Evolutionary conservation across 2,113 vertebrate species (phyloP).

Genomic region (Vidua chalybeata): DNA sequence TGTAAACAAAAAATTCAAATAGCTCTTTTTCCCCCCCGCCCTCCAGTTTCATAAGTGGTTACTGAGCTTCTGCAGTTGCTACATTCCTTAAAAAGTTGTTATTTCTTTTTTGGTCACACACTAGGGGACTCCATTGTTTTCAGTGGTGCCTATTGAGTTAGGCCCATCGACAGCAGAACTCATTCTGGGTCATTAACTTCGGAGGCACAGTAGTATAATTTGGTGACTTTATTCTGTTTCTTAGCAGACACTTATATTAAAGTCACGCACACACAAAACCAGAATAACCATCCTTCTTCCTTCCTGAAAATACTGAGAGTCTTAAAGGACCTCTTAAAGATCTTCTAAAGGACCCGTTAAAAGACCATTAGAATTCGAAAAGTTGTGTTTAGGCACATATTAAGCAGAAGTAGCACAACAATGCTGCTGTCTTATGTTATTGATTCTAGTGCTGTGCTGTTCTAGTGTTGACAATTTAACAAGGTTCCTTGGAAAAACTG

Average conservation of each 20-base stretch:
- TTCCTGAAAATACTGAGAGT: background rate
- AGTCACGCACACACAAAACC: background rate
- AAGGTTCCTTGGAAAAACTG: constrained; percentile 30
- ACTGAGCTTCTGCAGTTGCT: constrained; percentile 66
- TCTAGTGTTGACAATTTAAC: constrained; percentile 50
- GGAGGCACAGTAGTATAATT: constrained; percentile 46
- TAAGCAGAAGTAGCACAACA: constrained; percentile 1
- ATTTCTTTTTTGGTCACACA: constrained; percentile 67
- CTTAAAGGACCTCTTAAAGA: background rate
- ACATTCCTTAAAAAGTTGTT: constrained; percentile 64
- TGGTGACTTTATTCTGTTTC: constrained; percentile 36
- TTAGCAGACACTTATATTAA: constrained; percentile 21
- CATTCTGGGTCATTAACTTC: constrained; percentile 56
- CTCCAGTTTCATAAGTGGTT: constrained; percentile 56
- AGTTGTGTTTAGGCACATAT: background rate
- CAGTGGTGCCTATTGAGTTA: constrained; percentile 67
- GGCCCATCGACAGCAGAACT: constrained; percentile 55
- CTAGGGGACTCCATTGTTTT: constrained; percentile 67
- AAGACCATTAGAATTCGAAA: background rate
- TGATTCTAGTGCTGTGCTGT: background rate
- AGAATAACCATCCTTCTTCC: background rate
- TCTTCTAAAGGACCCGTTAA: background rate
- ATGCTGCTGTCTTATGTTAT: background rate
- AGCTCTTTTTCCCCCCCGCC: background rate
- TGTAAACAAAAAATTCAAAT: constrained; percentile 53